Evolutionary conservation across 2,113 vertebrate genomes (phyloP).

Genomic region (Mirounga angustirostris): DNA sequence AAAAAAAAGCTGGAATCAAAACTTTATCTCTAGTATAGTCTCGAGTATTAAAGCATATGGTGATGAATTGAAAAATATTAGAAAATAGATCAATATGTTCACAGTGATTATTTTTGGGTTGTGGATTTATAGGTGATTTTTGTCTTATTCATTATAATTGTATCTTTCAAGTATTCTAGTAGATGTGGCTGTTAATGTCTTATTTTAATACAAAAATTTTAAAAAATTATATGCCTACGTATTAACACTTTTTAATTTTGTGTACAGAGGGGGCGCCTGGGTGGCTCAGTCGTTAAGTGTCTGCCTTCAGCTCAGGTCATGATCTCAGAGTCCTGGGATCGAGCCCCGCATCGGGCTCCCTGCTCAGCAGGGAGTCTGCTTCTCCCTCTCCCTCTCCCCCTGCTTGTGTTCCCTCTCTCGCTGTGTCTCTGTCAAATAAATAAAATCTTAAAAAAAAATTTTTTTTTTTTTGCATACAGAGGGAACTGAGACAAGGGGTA

Average conservation of each 20-base stretch:
- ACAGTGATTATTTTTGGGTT: neutral
- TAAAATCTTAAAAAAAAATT: too few species aligned
- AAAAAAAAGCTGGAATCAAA: neutral
- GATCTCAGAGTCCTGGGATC: too few species aligned
- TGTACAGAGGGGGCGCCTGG: neutral
- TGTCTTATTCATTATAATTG: neutral
- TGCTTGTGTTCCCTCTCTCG: too few species aligned
- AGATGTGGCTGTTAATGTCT: neutral
- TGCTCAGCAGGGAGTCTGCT: too few species aligned
- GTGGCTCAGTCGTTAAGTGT: too few species aligned
- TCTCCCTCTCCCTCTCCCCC: too few species aligned
- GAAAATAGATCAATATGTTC: neutral
- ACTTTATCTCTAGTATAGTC: neutral
- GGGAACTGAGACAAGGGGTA: neutral
- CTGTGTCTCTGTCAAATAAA: too few species aligned
- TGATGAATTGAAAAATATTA: neutral
- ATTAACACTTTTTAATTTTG: neutral
- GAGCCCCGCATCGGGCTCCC: too few species aligned
- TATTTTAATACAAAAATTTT: neutral
- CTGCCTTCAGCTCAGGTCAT: too few species aligned
- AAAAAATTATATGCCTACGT: neutral
- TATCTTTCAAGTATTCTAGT: conserved; percentile 5
- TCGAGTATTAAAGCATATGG: neutral
- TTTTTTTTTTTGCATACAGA: neutral
- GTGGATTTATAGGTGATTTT: neutral